These are phyloP conservation scores for Tauraco erythrolophus DNA, from an alignment of 2,113 vertebrate species.

Conservation along the genomic window DNA sequence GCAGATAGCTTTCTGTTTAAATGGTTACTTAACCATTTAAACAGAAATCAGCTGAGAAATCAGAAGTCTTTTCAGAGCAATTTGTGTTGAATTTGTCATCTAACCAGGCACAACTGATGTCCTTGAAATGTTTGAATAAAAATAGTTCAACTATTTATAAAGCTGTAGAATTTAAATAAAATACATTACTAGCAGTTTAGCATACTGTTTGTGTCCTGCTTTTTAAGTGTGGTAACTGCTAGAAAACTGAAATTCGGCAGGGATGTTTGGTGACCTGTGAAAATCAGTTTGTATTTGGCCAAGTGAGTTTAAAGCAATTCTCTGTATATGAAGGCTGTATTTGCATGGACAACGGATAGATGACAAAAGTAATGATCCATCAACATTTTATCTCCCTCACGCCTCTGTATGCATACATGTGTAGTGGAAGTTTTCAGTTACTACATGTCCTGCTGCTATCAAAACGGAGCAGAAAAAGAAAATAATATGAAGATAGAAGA, in stretches of 20 bases:
- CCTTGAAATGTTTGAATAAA: not conserved
- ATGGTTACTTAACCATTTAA: not conserved
- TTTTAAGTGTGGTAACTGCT: not conserved
- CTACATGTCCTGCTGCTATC: not conserved
- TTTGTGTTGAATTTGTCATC: not conserved
- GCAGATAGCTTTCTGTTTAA: not conserved
- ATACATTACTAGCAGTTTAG: not conserved
- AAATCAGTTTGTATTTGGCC: not conserved
- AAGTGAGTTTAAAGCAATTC: not conserved
- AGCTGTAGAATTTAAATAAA: not conserved
- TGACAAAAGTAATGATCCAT: not conserved
- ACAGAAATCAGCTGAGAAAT: not conserved
- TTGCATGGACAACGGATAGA: not conserved
- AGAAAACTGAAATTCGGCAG: not conserved
- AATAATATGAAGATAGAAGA: not conserved
- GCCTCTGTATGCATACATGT: accelerated
- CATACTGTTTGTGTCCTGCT: not conserved
- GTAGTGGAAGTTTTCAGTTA: not conserved
- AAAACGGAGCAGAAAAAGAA: not conserved
- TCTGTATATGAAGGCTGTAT: not conserved
- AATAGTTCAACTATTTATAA: not conserved
- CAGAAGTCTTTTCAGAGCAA: accelerated
- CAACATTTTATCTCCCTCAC: not conserved
- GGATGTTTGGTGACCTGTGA: not conserved
- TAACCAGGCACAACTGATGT: not conserved